Conservation (phyloP, 2,797 vertebrate species). For the Enteromius mattozi region DNA sequence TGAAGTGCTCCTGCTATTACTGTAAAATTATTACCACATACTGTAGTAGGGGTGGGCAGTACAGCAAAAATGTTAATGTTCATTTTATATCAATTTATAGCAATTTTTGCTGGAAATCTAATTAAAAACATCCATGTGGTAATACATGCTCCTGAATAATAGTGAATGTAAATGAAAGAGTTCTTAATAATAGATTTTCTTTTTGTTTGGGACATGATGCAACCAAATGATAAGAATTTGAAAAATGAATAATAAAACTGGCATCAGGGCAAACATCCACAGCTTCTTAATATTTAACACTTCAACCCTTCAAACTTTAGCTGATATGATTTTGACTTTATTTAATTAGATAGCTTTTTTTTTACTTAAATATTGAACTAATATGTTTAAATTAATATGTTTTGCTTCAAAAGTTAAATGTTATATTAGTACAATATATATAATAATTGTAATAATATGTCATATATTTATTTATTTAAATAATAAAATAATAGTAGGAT, state of each 20-base stretch:
- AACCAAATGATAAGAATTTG: not conserved
- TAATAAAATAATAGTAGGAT: not conserved
- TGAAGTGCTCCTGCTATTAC: slow-evolving; percentile 27
- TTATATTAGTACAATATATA: not conserved
- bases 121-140: not conserved
- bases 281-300: not conserved
- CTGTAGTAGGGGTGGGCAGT: too few species aligned
- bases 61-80: not conserved
- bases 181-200: not conserved
- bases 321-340: not conserved
- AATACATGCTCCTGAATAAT: too few species aligned
- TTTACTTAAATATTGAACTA: not conserved
- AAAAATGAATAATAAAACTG: not conserved
- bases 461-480: not conserved
- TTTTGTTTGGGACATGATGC: not conserved
- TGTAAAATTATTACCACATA: slow-evolving; percentile 21
- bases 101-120: not conserved
- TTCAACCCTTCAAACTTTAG: not conserved
- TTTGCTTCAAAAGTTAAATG: not conserved
- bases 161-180: not conserved
- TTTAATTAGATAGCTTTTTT: not conserved
- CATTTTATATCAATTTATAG: not conserved
- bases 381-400: not conserved
- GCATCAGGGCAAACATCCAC: not conserved
- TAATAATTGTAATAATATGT: too few species aligned